phyloP scores from a whole-genome alignment of 2,888 invertebrate genomes.

The Epistrophe eligans region DNA sequence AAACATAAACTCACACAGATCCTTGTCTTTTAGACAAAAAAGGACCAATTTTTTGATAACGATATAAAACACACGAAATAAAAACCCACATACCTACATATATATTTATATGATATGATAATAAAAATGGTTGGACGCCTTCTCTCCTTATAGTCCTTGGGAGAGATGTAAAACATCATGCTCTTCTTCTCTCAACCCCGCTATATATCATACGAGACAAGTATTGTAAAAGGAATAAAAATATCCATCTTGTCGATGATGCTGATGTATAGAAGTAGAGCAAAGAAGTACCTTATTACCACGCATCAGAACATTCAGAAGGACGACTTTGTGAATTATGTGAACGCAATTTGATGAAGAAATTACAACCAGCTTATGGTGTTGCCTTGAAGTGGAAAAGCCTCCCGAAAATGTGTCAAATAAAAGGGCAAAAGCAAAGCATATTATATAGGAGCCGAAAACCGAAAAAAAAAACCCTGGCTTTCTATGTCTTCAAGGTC shows the following conservation, averaged over 20 bases:
- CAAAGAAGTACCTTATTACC: constrained; percentile 28
- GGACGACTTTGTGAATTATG: constrained; percentile 51
- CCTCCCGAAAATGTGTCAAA: constrained; percentile 29
- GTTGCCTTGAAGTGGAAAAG: constrained; percentile 34
- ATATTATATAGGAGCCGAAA: background rate
- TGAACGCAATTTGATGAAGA: constrained; percentile 50
- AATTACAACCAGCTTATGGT: constrained; percentile 53
- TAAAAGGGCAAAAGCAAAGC: constrained; percentile 17
- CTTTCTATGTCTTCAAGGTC: constrained; percentile 34
- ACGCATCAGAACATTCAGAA: constrained; percentile 22
- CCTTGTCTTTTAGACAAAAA: constrained; percentile 37
- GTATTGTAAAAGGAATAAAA: constrained; percentile 7
- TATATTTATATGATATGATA: constrained; percentile 36
- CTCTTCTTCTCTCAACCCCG: background rate
- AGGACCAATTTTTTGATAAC: constrained; percentile 1
- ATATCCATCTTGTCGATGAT: constrained; percentile 36
- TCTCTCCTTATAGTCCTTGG: constrained; percentile 11
- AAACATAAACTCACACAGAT: constrained; percentile 42
- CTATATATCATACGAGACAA: background rate
- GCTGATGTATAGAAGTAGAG: background rate
- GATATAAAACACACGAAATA: constrained; percentile 39
- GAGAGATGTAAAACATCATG: constrained; percentile 13
- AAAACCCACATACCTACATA: background rate
- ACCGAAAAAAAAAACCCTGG: background rate
- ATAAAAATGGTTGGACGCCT: constrained; percentile 54